These are phyloP conservation scores for Mastomys natalensis DNA, from an alignment of 2,113 vertebrate species.

Conservation along the genomic window DNA sequence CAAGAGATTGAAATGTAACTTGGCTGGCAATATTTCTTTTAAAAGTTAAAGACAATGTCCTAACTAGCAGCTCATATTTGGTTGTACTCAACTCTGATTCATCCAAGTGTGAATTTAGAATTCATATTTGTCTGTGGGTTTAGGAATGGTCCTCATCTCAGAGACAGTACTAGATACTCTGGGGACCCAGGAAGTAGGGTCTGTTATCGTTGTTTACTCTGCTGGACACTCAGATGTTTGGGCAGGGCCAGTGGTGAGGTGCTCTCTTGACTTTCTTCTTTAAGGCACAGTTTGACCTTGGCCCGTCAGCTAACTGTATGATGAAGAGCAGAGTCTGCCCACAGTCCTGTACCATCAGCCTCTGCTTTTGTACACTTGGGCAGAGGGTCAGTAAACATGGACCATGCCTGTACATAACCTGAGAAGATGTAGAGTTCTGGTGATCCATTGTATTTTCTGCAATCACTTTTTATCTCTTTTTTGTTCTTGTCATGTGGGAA, in stretches of 20 bases:
- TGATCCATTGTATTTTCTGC: not conserved
- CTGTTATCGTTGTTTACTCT: not conserved
- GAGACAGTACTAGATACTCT: not conserved
- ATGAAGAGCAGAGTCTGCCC: not conserved
- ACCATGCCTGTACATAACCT: not conserved
- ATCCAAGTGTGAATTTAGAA: not conserved
- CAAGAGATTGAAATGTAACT: not conserved
- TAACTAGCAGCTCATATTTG: not conserved
- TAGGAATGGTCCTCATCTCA: not conserved
- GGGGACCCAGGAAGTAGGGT: not conserved
- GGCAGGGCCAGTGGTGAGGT: not conserved
- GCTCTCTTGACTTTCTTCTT: not conserved
- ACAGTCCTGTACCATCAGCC: not conserved
- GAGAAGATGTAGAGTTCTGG: not conserved
- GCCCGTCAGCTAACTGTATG: not conserved
- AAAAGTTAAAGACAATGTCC: not conserved
- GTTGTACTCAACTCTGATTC: not conserved
- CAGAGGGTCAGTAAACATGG: not conserved
- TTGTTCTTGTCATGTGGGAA: not conserved
- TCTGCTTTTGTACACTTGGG: not conserved
- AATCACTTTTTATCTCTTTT: not conserved
- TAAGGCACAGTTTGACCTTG: not conserved
- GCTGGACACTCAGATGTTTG: not conserved
- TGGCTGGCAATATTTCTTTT: slow-evolving; percentile 17
- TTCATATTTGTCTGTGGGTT: not conserved